These are phyloP conservation scores for Gortyna flavago DNA, from an alignment of 2,888 invertebrate genomes.

Conservation along the genomic window DNA sequence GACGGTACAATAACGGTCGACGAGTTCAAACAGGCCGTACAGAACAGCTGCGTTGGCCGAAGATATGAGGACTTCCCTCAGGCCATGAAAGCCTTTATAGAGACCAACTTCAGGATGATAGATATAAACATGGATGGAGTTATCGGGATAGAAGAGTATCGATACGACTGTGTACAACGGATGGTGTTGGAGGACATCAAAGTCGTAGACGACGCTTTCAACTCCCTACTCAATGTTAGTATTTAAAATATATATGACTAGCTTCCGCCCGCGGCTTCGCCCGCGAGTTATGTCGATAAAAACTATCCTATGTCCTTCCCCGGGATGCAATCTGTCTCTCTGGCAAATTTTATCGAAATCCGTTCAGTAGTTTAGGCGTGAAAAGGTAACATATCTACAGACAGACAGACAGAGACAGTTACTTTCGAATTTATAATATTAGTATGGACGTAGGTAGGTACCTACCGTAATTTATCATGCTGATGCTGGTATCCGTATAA, in stretches of 20 bases:
- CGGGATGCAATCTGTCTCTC: too few species aligned
- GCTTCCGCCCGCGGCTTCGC: too few species aligned
- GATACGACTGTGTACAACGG: slow-evolving; percentile 95
- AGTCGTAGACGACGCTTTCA: slow-evolving; percentile 94
- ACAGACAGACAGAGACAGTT: too few species aligned
- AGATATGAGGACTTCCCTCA: slow-evolving; percentile 95
- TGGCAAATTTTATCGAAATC: too few species aligned
- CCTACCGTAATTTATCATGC: background rate
- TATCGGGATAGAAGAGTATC: slow-evolving; percentile 94
- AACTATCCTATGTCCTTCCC: too few species aligned
- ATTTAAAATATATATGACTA: background rate
- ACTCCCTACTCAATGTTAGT: slow-evolving; percentile 94
- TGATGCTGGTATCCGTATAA: too few species aligned
- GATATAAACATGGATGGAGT: slow-evolving; percentile 95
- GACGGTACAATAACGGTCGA: slow-evolving; percentile 95
- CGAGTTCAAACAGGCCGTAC: slow-evolving; percentile 95
- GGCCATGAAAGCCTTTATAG: slow-evolving; percentile 96
- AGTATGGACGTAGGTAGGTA: too few species aligned
- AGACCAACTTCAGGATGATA: slow-evolving; percentile 95
- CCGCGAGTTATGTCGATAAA: too few species aligned
- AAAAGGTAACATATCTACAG: too few species aligned
- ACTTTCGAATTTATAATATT: too few species aligned
- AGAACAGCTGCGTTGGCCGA: slow-evolving; percentile 94
- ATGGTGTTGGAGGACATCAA: slow-evolving; percentile 94
- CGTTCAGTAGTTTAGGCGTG: too few species aligned